Percentiles rank a stretch among this genome's conserved stretches.
Evolutionary conservation across 2,113 vertebrate genomes (phyloP).

Genomic region (Cochlearius cochlearius): DNA sequence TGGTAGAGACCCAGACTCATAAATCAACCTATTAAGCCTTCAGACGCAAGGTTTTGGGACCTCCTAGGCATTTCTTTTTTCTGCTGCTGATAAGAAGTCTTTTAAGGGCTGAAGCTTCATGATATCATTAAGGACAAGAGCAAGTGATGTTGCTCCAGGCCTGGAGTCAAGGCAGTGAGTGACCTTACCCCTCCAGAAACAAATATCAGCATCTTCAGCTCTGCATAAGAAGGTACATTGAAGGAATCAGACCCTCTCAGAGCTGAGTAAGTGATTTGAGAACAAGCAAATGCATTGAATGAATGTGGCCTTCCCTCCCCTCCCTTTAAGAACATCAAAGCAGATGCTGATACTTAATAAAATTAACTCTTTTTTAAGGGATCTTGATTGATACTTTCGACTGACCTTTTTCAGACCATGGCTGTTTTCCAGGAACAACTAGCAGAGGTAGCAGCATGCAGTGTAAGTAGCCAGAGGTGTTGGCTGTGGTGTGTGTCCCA

Average conservation of each 20-base stretch:
- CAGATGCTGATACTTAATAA: neutral
- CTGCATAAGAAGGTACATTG: neutral
- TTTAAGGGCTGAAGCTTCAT: neutral
- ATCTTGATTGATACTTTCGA: neutral
- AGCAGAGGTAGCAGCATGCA: neutral
- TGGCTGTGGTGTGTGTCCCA: neutral
- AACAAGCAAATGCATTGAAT: neutral
- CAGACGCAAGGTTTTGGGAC: neutral
- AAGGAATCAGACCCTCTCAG: neutral
- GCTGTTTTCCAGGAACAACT: neutral
- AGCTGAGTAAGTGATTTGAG: neutral
- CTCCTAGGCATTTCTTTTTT: neutral
- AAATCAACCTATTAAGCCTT: constrained; percentile 31
- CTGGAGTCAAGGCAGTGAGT: neutral
- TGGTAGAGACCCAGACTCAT: constrained; percentile 19
- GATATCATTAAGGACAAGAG: neutral
- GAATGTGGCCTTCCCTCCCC: neutral
- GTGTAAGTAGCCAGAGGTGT: neutral
- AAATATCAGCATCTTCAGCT: neutral
- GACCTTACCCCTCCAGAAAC: neutral
- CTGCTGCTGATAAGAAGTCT: constrained; percentile 6
- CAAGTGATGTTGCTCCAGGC: neutral
- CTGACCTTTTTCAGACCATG: neutral
- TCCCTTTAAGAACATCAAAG: neutral
- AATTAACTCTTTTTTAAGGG: neutral